Base-by-base conservation (phyloP, 2,888 invertebrate species). In the Seira ritae region DNA sequence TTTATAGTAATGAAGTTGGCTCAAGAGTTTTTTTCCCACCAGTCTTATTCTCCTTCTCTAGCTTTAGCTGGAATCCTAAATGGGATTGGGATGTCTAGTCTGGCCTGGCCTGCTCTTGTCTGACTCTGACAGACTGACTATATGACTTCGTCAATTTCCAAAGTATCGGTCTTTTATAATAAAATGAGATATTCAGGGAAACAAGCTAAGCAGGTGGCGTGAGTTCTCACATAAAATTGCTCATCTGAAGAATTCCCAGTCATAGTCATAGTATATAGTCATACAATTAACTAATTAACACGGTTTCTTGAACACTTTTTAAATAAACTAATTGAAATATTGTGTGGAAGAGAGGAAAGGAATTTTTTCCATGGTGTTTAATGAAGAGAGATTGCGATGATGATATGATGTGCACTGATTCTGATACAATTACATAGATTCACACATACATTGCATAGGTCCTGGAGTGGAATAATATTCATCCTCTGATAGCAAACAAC, bases 1-100 rank as follows among this genome's bases (percentile, higher is more conserved):
- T 62, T 62, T 62, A 20, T 62, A 62, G 62, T 62, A 62, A 62
- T 62, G 62, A 62, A 62, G 62, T 62, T 62, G 62, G 62, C 62
- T 62, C 3, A 12, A 62, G 62, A 62, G 15, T 62, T 62, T 20
- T 62, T 10, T 62, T 62, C 62, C 62, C 62, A 62, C 62, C 22
- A 62, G 62, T 19, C 55, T 55, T 50, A 50, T 50, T 12, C 31
- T 8, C 31, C 31, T 2, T 4, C 31, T n/a, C n/a, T 42, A 42
- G 6, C 12, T 42, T 42, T 12, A 42, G 42, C 42, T 42, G 12
- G 42, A 55, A n/a, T 55, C 55, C 15, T 8, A n/a, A 55, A 55
- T 55, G 17, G 55, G 55, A 55, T 55, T 55, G 6, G 42, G 42
- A 42, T n/a, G n/a, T n/a, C n/a, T 31, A 31, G 31, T 31, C 31